Percentiles rank a stretch among this genome's conserved stretches.
Evolutionary conservation across 2,797 vertebrate species (phyloP).

Genomic region (Anisognathus igniventris): DNA sequence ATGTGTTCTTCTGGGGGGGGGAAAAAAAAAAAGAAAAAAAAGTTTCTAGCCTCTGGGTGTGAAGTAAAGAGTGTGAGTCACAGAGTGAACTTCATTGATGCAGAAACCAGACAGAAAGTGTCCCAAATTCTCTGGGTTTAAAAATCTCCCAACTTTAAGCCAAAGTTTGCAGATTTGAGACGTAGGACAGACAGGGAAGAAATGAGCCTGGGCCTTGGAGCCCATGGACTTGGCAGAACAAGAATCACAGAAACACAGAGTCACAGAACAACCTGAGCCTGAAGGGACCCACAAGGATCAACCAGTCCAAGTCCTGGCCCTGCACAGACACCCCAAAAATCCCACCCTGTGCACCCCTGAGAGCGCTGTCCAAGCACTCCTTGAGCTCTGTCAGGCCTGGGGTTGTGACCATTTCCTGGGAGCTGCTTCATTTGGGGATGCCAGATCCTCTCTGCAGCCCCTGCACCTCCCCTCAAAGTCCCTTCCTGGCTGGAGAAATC

Average conservation of each 20-base stretch:
- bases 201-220: background rate
- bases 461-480: background rate
- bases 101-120: slow-evolving; percentile 36
- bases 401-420: background rate
- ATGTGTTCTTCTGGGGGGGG: background rate
- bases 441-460: background rate
- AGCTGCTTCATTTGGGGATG: background rate
- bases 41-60: slow-evolving; percentile 43
- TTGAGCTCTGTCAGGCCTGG: background rate
- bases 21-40: background rate
- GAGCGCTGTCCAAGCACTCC: accelerated
- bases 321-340: background rate
- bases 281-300: background rate
- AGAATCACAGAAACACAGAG: background rate
- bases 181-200: background rate
- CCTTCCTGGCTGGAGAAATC: background rate
- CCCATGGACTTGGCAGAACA: background rate
- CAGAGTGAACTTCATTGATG: slow-evolving; percentile 45
- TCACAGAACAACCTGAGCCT: background rate
- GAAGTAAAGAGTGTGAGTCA: slow-evolving; percentile 63
- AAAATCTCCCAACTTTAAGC: background rate
- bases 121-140: background rate
- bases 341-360: background rate
- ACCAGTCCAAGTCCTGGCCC: background rate
- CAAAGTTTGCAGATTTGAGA: background rate